Base-by-base conservation (phyloP, 2,797 vertebrate genomes). In the Neoniphon sammara region DNA sequence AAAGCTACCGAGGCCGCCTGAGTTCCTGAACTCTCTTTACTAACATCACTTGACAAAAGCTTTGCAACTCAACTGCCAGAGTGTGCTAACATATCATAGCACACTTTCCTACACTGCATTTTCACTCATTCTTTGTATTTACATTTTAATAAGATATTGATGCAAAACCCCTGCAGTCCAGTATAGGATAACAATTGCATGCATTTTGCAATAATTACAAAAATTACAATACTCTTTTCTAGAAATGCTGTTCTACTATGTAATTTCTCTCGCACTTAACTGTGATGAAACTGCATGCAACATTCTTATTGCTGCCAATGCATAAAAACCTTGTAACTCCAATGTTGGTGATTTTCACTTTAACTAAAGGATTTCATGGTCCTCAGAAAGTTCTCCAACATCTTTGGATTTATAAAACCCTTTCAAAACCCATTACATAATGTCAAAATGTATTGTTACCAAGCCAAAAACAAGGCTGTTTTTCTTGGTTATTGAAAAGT, bases 211-310 rank as follows among this genome's bases (percentile, higher is more conserved):
- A 70, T 66, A 65, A 56, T 34, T 55, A 58, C 36, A 60, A 70
- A 80, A 82, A 80, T 58, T 6, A 54, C 63, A 46, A 27, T 27
- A 18, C 1, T 44, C 59, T 73, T 67, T 52, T 34, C 3, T 23
- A 53, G 10, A 60, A 66, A 72, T 70, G 34, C 57, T 70, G 30
- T 18, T 71, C 52, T 75, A 7, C 31, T 44, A 39, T 73, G 53
- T 77, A 70, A 76, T 67, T 75, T 78, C 71, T 55, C 50, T 64
- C 7, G 31, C 50, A 58, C 67, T 54, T 25, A 70, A 36, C 72
- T 59, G 73, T 89, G 90, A 91, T 89, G 89, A 87, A 91, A 91
- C 75, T 14, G 36, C 21, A 11, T 39, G 88, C 68, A 89, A 90
- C 62, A 46, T 17, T 70, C 62, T 59, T 42, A 20, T 31, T 21